Conservation (phyloP, 2,888 invertebrate species). For the Ectemnius lituratus region DNA sequence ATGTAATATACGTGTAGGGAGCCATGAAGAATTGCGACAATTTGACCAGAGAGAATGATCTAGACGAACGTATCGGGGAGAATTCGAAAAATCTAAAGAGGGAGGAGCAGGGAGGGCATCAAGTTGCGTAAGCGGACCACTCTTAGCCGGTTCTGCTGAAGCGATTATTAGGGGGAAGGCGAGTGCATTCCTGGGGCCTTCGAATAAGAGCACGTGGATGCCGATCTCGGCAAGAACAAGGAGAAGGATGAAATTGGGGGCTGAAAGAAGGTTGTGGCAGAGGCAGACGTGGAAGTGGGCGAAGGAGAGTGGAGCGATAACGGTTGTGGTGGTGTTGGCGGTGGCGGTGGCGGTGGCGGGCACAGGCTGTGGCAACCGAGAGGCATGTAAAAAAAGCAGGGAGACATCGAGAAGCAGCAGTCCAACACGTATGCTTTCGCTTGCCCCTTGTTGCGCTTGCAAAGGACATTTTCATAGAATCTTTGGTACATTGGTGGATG, state of each 20-base stretch:
- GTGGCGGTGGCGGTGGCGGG: conserved; percentile 4
- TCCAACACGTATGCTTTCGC: neutral
- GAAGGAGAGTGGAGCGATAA: conserved; percentile 30
- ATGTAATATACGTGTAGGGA: too few relatives aligned
- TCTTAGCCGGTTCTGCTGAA: conserved; percentile 51
- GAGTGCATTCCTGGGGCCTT: conserved; percentile 60
- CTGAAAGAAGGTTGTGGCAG: conserved; percentile 35
- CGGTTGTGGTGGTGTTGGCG: conserved; percentile 3
- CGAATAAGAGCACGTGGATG: conserved; percentile 53
- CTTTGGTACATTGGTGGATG: neutral
- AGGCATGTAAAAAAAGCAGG: conserved; percentile 9
- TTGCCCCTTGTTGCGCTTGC: conserved; percentile 1
- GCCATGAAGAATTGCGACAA: too few relatives aligned
- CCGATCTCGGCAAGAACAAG: conserved; percentile 9
- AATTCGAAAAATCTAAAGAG: conserved; percentile 66
- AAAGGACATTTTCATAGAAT: neutral
- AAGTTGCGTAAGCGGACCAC: conserved; percentile 72
- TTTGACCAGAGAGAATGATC: too few relatives aligned
- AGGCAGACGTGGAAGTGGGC: conserved; percentile 26
- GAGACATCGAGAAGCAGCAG: neutral
- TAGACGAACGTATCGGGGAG: conserved; percentile 29
- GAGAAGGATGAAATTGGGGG: conserved; percentile 28
- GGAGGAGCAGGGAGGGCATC: conserved; percentile 47
- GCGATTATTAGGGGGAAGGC: conserved; percentile 71
- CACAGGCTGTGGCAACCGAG: conserved; percentile 11